Evolutionary conservation across 2,797 vertebrate species (phyloP).

Genomic region (Euthynnus affinis): DNA sequence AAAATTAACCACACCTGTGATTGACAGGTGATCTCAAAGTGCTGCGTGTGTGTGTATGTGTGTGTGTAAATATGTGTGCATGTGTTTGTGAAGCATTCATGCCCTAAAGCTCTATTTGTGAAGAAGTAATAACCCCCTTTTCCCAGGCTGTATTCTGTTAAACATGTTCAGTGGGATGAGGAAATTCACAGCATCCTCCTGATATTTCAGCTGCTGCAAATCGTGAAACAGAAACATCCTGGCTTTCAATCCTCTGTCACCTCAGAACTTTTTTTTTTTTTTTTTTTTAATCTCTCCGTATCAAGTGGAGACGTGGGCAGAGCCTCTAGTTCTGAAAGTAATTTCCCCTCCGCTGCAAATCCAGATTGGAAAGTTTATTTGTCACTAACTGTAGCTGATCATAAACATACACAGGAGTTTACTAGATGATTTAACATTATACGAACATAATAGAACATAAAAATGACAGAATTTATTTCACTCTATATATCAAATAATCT

Average conservation of each 20-base stretch:
- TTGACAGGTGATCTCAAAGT: constrained; percentile 27
- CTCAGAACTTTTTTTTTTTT: neutral
- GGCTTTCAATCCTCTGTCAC: neutral
- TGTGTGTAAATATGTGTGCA: neutral
- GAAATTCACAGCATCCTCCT: constrained; percentile 4
- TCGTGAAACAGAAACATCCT: neutral
- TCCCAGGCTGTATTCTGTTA: neutral
- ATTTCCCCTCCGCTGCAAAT: neutral
- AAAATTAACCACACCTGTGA: constrained; percentile 36
- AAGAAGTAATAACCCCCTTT: constrained; percentile 25
- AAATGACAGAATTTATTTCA: too few relatives aligned
- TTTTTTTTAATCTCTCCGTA: neutral
- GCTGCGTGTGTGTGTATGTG: neutral
- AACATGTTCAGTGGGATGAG: constrained; percentile 17
- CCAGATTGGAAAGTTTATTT: neutral
- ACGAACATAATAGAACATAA: too few relatives aligned
- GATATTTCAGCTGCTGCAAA: constrained; percentile 4
- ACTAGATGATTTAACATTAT: too few relatives aligned
- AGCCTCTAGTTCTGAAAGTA: neutral
- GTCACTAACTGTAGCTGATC: too few relatives aligned
- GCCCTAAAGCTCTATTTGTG: constrained; percentile 38
- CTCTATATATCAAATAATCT: too few relatives aligned
- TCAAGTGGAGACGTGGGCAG: neutral
- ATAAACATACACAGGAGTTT: too few relatives aligned
- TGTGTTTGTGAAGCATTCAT: constrained; percentile 13